Base-by-base conservation (phyloP, 2,888 invertebrate species). In the Eupithecia dodoneata region DNA sequence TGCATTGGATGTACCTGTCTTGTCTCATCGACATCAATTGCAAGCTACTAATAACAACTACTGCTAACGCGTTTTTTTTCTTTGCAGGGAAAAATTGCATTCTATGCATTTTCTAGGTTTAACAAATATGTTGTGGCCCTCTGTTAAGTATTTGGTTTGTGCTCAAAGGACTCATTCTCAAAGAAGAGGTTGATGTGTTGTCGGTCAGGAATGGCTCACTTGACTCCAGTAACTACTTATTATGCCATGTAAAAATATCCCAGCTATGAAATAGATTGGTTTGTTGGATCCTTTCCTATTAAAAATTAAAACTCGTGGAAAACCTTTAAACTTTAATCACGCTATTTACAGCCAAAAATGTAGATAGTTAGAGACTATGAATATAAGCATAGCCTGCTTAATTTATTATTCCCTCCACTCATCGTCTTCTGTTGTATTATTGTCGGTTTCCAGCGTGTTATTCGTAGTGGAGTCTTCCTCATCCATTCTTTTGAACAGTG, bases 401-500 rank as follows among this genome's bases (percentile, higher is more conserved):
- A 30, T 63, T 10, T 63, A 59, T 59, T 89, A 90, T 66, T 90
- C 89, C 71, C 91, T 90, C 94, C 94, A 94, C 59, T 94, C 94
- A 47, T 94, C 90, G 49, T 94, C 92, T 75, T 89, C 86, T 42
- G 89, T 90, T 30, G 82, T 81, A 18, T 87, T 87, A 81, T 90
- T 89, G 59, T 94, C 92, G 0, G 90, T 83, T 81, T 92, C 91
- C 79, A 91, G 77, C 90, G 91, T 92, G 85, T 91, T 91, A 9
- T 90, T 86, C 71, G 90, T 75, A 45, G 81, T 78, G 47, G 91
- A 87, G 80, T 94, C 91, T 78, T 87, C 92, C 78, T 94, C 91
- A 55, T 96, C 96, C 91, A 97, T 94, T 79, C 96, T 92, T 74
- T 96, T 94, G 79, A 97, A 93, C 77, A 97, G 92, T 0, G 96